Percentiles rank a stretch among this genome's conserved stretches.
phyloP scores from a whole-genome alignment of 2,113 vertebrate genomes.

The Uropsilus gracilis region DNA sequence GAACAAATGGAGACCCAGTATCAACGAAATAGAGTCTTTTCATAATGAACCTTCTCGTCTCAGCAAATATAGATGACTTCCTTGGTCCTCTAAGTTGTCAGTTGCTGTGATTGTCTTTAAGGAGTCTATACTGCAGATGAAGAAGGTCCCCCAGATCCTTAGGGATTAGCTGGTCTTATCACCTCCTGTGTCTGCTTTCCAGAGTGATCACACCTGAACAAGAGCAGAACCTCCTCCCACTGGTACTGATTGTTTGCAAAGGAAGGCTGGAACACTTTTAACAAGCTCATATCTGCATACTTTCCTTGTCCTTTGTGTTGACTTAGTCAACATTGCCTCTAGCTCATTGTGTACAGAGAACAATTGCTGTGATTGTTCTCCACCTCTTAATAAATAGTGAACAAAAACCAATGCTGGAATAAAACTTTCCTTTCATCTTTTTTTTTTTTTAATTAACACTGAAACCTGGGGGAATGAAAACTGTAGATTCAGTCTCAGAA shows the following conservation, averaged over 20 bases:
- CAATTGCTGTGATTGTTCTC: not conserved
- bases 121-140: not conserved
- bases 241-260: not conserved
- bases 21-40: not conserved
- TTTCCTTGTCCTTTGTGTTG: not conserved
- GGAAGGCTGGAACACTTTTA: not conserved
- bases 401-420: not conserved
- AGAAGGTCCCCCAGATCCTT: not conserved
- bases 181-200: not conserved
- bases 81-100: not conserved
- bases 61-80: not conserved
- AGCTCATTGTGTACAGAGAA: not conserved
- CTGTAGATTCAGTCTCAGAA: not conserved
- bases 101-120: not conserved
- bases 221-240: not conserved
- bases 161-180: not conserved
- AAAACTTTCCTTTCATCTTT: not conserved
- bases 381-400: not conserved
- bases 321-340: not conserved
- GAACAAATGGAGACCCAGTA: not conserved
- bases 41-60: not conserved
- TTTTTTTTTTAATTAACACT: not conserved
- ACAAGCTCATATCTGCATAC: not conserved
- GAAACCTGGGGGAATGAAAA: not conserved
- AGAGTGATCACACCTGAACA: not conserved